Percentiles rank a stretch among this genome's conserved stretches.
phyloP scores from a whole-genome alignment of 2,888 invertebrate species.

The Proisotoma minuta region DNA sequence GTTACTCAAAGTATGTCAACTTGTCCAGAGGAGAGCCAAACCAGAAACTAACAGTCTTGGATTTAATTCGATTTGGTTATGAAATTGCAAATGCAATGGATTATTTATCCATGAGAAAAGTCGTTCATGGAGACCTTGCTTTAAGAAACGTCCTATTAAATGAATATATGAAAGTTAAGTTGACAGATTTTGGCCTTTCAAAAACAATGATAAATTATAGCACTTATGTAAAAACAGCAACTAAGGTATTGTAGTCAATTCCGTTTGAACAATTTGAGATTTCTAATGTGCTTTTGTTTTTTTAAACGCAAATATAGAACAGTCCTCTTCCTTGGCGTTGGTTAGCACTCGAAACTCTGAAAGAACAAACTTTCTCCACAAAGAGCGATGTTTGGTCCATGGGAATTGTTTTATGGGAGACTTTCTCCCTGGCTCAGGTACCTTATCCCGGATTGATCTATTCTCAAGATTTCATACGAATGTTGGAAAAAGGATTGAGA shows the following conservation, averaged over 20 bases:
- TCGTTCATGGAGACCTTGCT: constrained; percentile 11
- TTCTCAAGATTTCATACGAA: constrained; percentile 8
- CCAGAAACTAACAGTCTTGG: neutral
- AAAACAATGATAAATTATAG: constrained; percentile 7
- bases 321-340: constrained; percentile 9
- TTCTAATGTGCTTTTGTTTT: neutral
- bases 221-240: constrained; percentile 1
- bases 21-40: neutral
- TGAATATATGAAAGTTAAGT: neutral
- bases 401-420: constrained; percentile 9
- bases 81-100: constrained; percentile 12
- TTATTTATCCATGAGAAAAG: constrained; percentile 4
- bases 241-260: too few species aligned
- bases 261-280: too few species aligned
- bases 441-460: constrained; percentile 6
- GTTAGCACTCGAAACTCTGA: neutral
- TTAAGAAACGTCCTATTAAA: constrained; percentile 4
- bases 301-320: neutral
- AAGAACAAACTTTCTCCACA: neutral
- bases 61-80: constrained; percentile 2
- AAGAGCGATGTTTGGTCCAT: constrained; percentile 11
- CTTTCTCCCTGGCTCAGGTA: neutral
- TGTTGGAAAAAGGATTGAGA: constrained; percentile 5
- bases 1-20: constrained; percentile 6
- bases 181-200: constrained; percentile 10